Conservation (phyloP, 2,888 invertebrate genomes). For the Argynnis bischoffii region DNA sequence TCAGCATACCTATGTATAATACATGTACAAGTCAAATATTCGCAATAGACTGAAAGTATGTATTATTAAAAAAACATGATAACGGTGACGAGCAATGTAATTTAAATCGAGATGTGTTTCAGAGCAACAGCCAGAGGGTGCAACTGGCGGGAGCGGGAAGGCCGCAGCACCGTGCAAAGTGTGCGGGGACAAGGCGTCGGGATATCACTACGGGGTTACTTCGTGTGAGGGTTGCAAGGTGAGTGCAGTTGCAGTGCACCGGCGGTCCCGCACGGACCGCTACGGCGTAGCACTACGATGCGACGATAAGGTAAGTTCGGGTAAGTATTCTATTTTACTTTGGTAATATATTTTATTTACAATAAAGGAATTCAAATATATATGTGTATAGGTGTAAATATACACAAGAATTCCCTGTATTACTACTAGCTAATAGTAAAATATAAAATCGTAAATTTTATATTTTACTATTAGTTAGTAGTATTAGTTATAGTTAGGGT, state of each 20-base stretch:
- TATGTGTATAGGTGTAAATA: too few species aligned
- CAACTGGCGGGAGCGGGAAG: constrained; percentile 90
- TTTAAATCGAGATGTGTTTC: constrained; percentile 30
- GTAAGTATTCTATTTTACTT: constrained; percentile 9
- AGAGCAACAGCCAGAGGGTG: constrained; percentile 87
- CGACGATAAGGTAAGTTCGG: constrained; percentile 13
- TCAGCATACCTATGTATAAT: too few species aligned
- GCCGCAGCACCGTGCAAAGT: constrained; percentile 97
- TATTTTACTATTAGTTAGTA: too few species aligned
- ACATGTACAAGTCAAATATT: too few species aligned
- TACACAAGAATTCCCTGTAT: too few species aligned
- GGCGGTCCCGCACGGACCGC: constrained; percentile 9
- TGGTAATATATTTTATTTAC: neutral
- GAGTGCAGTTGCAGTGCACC: constrained; percentile 48
- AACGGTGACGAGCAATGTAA: neutral
- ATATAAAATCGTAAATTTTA: too few species aligned
- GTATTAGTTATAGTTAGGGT: too few species aligned
- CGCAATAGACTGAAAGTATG: too few species aligned
- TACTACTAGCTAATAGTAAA: too few species aligned
- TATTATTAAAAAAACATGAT: too few species aligned
- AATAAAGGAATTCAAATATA: neutral
- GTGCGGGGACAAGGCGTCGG: constrained; percentile 97
- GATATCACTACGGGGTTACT: constrained; percentile 98
- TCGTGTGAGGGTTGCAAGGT: constrained; percentile 99
- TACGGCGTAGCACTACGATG: constrained; percentile 22